Conservation (phyloP, 2,113 vertebrate species). For the Prionailurus bengalensis region DNA sequence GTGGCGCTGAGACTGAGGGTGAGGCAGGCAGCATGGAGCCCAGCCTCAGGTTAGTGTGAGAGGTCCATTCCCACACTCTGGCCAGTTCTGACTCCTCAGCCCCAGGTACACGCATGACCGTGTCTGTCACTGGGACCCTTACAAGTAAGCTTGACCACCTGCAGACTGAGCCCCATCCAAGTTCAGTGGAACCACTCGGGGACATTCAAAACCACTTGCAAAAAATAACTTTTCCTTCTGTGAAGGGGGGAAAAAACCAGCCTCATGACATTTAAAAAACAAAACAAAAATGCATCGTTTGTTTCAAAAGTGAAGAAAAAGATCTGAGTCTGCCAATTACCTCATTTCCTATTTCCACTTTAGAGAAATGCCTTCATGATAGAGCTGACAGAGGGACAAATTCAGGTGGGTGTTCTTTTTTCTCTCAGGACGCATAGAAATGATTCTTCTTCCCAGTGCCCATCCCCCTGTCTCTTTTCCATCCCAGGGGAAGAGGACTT, state of each 20-base stretch:
- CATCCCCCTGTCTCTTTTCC: background rate
- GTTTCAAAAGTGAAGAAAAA: background rate
- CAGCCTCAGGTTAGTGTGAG: background rate
- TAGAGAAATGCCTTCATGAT: background rate
- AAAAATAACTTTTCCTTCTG: background rate
- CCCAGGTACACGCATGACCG: background rate
- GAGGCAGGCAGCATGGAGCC: background rate
- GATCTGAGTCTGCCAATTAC: background rate
- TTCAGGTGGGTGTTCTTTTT: background rate
- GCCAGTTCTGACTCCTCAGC: background rate
- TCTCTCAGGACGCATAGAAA: background rate
- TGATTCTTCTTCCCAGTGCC: background rate
- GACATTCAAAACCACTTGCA: background rate
- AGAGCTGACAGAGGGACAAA: background rate
- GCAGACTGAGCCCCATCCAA: background rate
- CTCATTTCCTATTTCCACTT: background rate
- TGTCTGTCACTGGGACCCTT: too few relatives aligned
- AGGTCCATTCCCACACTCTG: rapidly evolving
- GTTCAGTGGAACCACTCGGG: background rate
- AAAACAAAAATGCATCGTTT: background rate
- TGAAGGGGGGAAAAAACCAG: background rate
- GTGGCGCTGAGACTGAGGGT: too few relatives aligned
- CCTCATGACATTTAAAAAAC: background rate
- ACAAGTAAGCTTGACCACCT: background rate
- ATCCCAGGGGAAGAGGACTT: background rate